Percentiles rank a stretch among this genome's conserved stretches.
Evolutionary conservation across 2,113 vertebrate genomes (phyloP).

Genomic region (Emydocephalus ijimae): DNA sequence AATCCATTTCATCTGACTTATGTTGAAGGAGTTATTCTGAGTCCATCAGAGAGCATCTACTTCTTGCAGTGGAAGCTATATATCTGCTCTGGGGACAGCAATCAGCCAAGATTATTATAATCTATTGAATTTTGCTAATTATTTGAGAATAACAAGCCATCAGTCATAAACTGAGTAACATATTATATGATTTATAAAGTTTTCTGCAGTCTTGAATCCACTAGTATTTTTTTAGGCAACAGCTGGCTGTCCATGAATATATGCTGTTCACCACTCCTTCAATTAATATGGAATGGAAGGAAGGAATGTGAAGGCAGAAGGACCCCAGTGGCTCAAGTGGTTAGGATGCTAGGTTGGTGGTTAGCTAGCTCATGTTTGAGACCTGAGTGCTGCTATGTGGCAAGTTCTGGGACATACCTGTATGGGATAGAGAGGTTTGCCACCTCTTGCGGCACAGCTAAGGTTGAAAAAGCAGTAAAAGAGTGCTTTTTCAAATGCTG

Average conservation of each 20-base stretch:
- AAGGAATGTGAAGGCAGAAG: neutral
- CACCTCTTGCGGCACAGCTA: neutral
- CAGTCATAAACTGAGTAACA: neutral
- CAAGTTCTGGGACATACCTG: neutral
- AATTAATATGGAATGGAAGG: neutral
- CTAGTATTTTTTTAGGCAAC: neutral
- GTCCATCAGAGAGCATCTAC: neutral
- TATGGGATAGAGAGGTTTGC: neutral
- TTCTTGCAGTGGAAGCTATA: neutral
- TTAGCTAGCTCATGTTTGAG: neutral
- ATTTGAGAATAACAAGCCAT: neutral
- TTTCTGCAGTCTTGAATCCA: neutral
- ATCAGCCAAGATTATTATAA: neutral
- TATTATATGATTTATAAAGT: neutral
- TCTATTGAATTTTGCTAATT: neutral
- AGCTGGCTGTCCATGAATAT: neutral
- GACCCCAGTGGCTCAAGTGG: neutral
- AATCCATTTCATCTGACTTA: neutral
- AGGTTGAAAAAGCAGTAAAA: too few species aligned
- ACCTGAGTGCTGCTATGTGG: neutral
- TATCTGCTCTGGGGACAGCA: neutral
- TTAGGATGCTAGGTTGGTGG: neutral
- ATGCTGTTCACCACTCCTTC: neutral
- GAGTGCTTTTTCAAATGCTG: too few species aligned
- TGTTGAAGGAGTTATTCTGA: neutral